Conservation (phyloP, 2,797 vertebrate species). For the Manis javanica region DNA sequence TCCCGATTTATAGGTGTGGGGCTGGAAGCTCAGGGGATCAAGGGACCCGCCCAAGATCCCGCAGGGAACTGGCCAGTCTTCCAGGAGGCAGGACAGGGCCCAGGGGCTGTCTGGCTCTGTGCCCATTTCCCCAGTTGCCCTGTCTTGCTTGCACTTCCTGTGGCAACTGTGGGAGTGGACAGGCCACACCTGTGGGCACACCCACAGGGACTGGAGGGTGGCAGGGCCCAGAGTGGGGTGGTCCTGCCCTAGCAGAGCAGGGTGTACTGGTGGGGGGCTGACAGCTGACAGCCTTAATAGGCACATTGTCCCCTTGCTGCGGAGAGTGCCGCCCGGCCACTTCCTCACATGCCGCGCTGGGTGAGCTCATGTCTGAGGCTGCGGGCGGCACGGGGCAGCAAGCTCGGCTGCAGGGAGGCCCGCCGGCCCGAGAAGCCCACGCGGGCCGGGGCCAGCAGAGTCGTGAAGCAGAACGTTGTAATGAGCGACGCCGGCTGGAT, state of each 20-base stretch:
- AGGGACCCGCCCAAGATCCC: not conserved
- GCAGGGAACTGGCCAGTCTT: not conserved
- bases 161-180: not conserved
- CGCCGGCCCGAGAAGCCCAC: not conserved
- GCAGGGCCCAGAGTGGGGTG: constrained; percentile 50
- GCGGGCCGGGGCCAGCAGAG: constrained; percentile 52
- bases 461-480: constrained; percentile 65
- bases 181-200: not conserved
- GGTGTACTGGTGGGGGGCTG: not conserved
- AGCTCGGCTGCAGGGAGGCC: constrained; percentile 69
- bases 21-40: not conserved
- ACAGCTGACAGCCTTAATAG: constrained; percentile 71
- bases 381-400: constrained; percentile 25
- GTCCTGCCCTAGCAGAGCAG: not conserved
- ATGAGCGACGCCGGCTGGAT: constrained; percentile 77
- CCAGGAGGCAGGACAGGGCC: not conserved
- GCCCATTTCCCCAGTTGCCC: not conserved
- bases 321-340: constrained; percentile 65
- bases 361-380: constrained; percentile 72
- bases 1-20: not conserved
- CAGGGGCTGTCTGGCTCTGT: not conserved
- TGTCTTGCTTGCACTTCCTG: not conserved
- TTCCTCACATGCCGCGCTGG: not conserved
- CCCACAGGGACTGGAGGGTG: not conserved
- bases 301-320: constrained; percentile 72